Base-by-base conservation (phyloP, 2,797 vertebrate genomes). In the Sparidentex hasta region DNA sequence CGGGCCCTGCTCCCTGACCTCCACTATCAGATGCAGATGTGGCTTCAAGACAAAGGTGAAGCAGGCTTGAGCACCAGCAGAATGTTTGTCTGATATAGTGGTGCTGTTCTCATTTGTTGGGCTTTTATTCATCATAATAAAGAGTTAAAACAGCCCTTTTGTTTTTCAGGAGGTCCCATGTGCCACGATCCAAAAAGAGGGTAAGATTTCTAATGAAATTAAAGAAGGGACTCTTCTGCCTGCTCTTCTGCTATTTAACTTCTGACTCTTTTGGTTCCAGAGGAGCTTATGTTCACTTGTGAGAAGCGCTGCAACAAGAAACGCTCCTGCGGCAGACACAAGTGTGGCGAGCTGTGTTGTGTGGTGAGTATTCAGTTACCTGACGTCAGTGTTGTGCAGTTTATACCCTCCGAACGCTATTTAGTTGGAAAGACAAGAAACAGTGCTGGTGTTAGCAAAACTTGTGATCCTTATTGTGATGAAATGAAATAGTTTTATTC, bases 251-350 rank as follows among this genome's bases (percentile, higher is more conserved):
- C 13, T 11, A 18, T 77, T 70, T 74, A 7, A 62, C 4, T 25
- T 71, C 25, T 56, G 13, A 20, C 27, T 47, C 17, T 77, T 13
- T 67, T 5, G 17, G 0, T 74, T 74, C 56, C 71, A 98, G 96
- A 93, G 69, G 96, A 97, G 88, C 95, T 97, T 56, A 86, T 96
- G 58, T 99, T 99, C 90, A 96, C 96, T 54, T 99, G 98, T 74
- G 98, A 99, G 92, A 97, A 94, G 76, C 95, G 98, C 76, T 99
- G 98, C 93, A 97, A 90, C 93, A 99, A 98, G 95, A 99, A 99
- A 69, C 96, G 97, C 59, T 96, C 94, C 0, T 99, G 98, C 81
- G 98, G 98, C 55, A 95, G 98, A 61, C 98, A 99, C 93, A 99
- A 99, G 84, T 99, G 98, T 89, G 97, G 96, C 65, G 97, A 99